A percentile compares a stretch with the other conserved stretches of the same genome.
These are phyloP conservation scores for Latrodectus elegans DNA, from an alignment of 2,888 invertebrate genomes.

Conservation along the genomic window DNA sequence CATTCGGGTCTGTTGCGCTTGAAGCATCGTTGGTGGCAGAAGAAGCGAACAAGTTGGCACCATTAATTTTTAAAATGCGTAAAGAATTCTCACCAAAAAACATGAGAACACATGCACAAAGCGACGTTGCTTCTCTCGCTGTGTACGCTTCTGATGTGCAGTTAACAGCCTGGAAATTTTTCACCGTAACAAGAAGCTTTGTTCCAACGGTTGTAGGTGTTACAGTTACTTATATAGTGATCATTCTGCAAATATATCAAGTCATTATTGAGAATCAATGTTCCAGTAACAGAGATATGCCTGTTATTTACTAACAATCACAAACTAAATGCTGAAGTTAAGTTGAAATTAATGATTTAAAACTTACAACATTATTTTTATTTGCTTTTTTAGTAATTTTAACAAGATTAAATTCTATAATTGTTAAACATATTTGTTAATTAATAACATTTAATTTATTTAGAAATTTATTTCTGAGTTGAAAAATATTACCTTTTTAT, in stretches of 20 bases:
- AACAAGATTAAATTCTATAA: too few species aligned
- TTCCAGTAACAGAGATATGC: neutral
- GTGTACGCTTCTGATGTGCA: constrained; percentile 12
- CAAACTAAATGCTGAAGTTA: too few species aligned
- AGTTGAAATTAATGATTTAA: too few species aligned
- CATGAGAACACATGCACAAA: constrained; percentile 6
- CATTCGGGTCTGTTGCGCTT: constrained; percentile 21
- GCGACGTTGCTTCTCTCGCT: neutral
- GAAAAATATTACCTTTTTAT: too few species aligned
- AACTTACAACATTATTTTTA: too few species aligned
- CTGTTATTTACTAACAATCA: neutral
- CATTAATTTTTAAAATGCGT: neutral
- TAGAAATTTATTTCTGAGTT: too few species aligned
- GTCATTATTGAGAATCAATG: neutral
- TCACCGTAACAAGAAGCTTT: constrained; percentile 21
- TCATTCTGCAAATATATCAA: constrained; percentile 20
- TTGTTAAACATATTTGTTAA: too few species aligned
- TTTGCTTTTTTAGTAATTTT: too few species aligned
- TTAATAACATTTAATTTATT: too few species aligned
- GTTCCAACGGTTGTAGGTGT: constrained; percentile 25
- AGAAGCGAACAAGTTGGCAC: constrained; percentile 10
- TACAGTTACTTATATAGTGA: constrained; percentile 21
- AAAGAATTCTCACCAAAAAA: neutral
- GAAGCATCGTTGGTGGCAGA: constrained; percentile 8
- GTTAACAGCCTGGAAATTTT: constrained; percentile 28